Conservation (phyloP, 2,888 invertebrate genomes). For the Bhutanitis thaidina region DNA sequence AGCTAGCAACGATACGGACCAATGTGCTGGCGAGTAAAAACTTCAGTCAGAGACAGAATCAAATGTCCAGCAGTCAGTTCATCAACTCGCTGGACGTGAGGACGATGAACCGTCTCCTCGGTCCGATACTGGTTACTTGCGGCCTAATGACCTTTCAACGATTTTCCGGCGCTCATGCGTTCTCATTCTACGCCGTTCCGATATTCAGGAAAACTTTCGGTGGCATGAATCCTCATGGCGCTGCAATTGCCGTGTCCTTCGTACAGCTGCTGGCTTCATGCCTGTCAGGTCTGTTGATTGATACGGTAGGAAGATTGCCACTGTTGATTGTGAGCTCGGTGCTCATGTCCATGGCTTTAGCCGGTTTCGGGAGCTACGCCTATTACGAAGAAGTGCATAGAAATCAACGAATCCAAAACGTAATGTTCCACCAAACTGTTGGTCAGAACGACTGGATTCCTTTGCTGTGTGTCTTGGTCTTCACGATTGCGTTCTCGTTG, state of each 20-base stretch:
- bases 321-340: conserved; percentile 90
- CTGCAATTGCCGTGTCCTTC: conserved; percentile 91
- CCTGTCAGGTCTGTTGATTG: conserved; percentile 89
- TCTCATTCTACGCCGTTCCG: conserved; percentile 91
- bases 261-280: conserved; percentile 92
- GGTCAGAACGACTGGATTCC: conserved; percentile 91
- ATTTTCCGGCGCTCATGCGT: conserved; percentile 90
- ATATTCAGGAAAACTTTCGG: conserved; percentile 92
- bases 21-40: conserved; percentile 81
- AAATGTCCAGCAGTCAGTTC: conserved; percentile 64
- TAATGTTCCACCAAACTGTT: conserved; percentile 70
- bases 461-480: conserved; percentile 88
- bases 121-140: conserved; percentile 90
- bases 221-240: conserved; percentile 89
- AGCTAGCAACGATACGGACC: conserved; percentile 84
- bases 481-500: conserved; percentile 91
- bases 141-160: conserved; percentile 95
- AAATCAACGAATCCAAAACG: conserved; percentile 72
- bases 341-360: conserved; percentile 91
- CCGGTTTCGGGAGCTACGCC: conserved; percentile 91
- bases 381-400: conserved; percentile 87
- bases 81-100: conserved; percentile 64
- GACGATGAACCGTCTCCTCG: conserved; percentile 73
- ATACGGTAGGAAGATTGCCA: conserved; percentile 91
- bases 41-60: conserved; percentile 69